Conservation (phyloP, 2,113 vertebrate genomes). For the Esox niger region DNA sequence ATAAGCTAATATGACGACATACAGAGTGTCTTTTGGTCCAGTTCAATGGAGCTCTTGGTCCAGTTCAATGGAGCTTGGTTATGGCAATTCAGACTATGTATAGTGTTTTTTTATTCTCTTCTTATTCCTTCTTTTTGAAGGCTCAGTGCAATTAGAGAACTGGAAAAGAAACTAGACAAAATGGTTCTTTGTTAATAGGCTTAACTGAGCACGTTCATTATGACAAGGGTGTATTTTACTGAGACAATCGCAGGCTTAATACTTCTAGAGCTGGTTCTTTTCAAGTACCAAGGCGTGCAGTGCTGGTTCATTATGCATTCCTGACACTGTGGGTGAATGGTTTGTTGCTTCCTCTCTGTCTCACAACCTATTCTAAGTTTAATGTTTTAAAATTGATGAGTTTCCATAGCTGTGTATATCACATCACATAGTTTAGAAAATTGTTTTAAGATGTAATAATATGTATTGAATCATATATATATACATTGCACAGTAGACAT, state of each 20-base stretch:
- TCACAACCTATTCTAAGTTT: too few relatives aligned
- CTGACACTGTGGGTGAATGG: conserved; percentile 32
- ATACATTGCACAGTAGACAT: too few relatives aligned
- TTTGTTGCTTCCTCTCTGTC: conserved; percentile 24
- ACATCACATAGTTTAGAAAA: too few relatives aligned
- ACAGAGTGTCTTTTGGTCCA: conserved; percentile 57
- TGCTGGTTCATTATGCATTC: conserved; percentile 45
- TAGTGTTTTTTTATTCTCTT: conserved; percentile 25
- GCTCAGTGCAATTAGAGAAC: conserved; percentile 69
- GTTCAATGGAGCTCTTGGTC: conserved; percentile 48
- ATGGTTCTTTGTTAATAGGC: conserved; percentile 69
- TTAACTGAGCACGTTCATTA: conserved; percentile 72
- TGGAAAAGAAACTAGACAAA: conserved; percentile 68
- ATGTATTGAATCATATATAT: too few relatives aligned
- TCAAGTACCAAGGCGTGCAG: conserved; percentile 28
- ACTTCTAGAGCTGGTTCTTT: conserved; percentile 41
- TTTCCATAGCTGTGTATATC: too few relatives aligned
- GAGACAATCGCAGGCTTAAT: conserved; percentile 55
- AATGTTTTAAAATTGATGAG: too few relatives aligned
- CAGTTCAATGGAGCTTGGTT: conserved; percentile 48
- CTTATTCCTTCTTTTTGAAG: conserved; percentile 57
- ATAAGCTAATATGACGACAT: conserved; percentile 60
- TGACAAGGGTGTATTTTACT: conserved; percentile 54
- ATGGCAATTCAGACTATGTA: conserved; percentile 63
- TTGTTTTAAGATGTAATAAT: too few relatives aligned